A percentile compares a stretch with the other conserved stretches of the same genome.
Evolutionary conservation across 2,888 invertebrate genomes (phyloP).

Genomic region (Acheta domesticus): DNA sequence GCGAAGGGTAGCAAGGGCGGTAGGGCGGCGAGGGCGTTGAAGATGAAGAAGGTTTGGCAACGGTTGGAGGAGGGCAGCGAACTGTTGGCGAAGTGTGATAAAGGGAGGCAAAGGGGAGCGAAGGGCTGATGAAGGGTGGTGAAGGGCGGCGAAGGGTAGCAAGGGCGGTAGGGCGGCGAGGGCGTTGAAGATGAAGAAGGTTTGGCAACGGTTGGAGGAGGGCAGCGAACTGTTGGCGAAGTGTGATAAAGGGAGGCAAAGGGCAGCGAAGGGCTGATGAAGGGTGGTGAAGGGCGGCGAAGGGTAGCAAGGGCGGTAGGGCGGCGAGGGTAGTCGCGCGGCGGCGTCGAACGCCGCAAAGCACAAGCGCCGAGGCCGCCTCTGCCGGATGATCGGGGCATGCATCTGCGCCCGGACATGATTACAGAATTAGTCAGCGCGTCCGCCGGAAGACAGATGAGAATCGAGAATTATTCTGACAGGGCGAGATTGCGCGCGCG

Average conservation of each 20-base stretch:
- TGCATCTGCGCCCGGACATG: not conserved
- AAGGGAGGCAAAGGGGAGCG: too few species aligned
- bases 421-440: constrained; percentile 1
- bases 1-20: not conserved
- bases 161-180: too few species aligned
- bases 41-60: too few species aligned
- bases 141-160: too few species aligned
- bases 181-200: too few species aligned
- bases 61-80: too few species aligned
- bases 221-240: too few species aligned
- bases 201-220: too few species aligned
- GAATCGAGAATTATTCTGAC: constrained; percentile 18
- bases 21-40: not conserved
- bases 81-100: too few species aligned
- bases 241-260: too few species aligned
- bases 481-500: not conserved
- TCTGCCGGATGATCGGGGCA: not conserved
- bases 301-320: not conserved
- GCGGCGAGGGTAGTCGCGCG: not conserved
- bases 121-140: too few species aligned
- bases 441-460: constrained; percentile 18
- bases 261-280: too few species aligned
- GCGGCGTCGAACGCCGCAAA: not conserved
- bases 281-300: not conserved
- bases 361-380: constrained; percentile 4